phyloP scores from a whole-genome alignment of 2,888 invertebrate genomes.

The Bellardia pandia region DNA sequence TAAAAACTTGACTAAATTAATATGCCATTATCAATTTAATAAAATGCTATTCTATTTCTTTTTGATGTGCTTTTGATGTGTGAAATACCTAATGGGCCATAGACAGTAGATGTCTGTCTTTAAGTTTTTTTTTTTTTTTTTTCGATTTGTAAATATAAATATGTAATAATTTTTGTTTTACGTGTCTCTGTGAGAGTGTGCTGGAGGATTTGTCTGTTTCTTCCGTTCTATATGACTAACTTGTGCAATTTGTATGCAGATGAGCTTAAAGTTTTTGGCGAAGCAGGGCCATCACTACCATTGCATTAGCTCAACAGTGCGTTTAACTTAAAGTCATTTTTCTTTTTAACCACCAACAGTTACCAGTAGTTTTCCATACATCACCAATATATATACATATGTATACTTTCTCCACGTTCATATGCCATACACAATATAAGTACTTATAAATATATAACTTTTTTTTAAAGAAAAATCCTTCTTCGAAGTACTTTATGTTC shows the following conservation, averaged over 20 bases:
- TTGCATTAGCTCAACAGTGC: conserved; percentile 59
- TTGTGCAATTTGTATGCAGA: conserved; percentile 73
- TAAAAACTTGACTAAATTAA: no score
- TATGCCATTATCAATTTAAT: no score
- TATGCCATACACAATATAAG: conserved; percentile 18
- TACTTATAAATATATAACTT: neutral
- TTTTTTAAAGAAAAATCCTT: conserved; percentile 16
- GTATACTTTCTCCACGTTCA: conserved; percentile 1
- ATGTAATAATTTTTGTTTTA: neutral
- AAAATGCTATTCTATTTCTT: no score
- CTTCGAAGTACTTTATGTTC: conserved; percentile 17
- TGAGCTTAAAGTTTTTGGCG: conserved; percentile 68
- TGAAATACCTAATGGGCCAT: neutral
- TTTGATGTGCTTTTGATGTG: neutral
- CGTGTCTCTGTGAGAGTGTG: neutral
- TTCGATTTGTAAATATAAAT: neutral
- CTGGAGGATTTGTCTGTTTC: conserved; percentile 55
- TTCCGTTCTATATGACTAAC: conserved; percentile 60
- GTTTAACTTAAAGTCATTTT: conserved; percentile 66
- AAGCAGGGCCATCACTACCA: conserved; percentile 43
- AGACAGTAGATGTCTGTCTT: neutral
- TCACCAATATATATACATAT: neutral
- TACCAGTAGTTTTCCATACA: conserved; percentile 32
- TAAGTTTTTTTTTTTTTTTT: neutral
- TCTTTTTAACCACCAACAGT: conserved; percentile 61